Conservation (phyloP, 2,113 vertebrate genomes). For the Meriones unguiculatus region DNA sequence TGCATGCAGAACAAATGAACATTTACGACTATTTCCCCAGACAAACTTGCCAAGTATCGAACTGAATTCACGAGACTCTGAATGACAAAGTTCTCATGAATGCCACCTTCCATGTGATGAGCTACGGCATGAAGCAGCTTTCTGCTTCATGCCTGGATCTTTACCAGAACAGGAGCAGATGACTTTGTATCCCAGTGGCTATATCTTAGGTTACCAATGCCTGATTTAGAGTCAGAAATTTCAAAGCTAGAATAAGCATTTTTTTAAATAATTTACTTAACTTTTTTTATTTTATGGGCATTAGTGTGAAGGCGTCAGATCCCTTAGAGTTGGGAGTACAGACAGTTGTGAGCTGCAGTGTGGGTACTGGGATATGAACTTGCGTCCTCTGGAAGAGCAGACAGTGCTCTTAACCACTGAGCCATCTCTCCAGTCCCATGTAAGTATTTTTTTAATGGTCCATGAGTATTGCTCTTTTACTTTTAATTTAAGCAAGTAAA, state of each 20-base stretch:
- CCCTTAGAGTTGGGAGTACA: too few relatives aligned
- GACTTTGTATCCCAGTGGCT: neutral
- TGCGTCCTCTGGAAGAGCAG: too few relatives aligned
- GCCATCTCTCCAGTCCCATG: too few relatives aligned
- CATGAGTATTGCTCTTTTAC: conserved; percentile 31
- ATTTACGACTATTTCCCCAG: conserved; percentile 67
- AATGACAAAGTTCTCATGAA: neutral
- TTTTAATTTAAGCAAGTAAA: neutral
- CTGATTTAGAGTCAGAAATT: conserved; percentile 52
- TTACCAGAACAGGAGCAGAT: conserved; percentile 7
- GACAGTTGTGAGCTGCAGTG: too few relatives aligned
- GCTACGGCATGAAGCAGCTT: neutral
- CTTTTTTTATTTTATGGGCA: too few relatives aligned
- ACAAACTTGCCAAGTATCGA: conserved; percentile 49
- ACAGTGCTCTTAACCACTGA: too few relatives aligned
- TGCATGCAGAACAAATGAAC: conserved; percentile 62
- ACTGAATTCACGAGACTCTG: neutral
- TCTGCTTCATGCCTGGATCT: neutral
- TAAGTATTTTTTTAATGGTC: conserved; percentile 50
- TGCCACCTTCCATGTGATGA: neutral
- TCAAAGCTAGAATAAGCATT: conserved; percentile 62
- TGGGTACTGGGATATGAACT: too few relatives aligned
- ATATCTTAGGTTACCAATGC: conserved; percentile 29
- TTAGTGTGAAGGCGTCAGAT: too few relatives aligned
- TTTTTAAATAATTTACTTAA: too few relatives aligned